phyloP scores from a whole-genome alignment of 1,140 invertebrate genomes.

The Chrysomallon squamiferum region DNA sequence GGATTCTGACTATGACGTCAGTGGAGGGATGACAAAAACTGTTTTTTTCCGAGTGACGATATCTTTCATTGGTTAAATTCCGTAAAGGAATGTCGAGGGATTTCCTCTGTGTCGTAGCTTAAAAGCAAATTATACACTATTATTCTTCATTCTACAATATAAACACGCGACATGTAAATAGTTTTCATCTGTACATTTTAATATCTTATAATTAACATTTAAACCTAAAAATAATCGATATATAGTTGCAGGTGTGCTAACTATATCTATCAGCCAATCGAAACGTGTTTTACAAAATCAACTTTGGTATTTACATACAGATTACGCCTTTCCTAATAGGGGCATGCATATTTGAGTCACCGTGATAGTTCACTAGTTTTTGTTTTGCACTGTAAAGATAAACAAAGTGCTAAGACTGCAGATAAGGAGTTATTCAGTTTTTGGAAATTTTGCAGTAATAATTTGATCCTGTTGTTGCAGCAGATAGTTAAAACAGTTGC shows the following conservation, averaged over 20 bases:
- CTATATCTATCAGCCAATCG: constrained; percentile 29
- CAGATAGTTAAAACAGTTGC: too few relatives aligned
- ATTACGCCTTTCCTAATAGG: constrained; percentile 49
- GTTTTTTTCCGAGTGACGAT: neutral
- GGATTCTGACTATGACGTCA: constrained; percentile 21
- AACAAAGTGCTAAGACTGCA: too few relatives aligned
- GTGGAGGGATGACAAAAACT: constrained; percentile 4
- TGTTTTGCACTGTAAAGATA: neutral
- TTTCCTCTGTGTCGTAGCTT: neutral
- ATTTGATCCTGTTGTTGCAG: too few relatives aligned
- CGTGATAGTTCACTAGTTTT: neutral
- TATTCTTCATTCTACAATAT: too few relatives aligned
- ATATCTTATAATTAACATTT: too few relatives aligned
- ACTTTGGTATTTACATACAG: constrained; percentile 19
- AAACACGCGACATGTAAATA: too few relatives aligned
- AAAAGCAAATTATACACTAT: too few relatives aligned
- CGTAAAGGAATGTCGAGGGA: constrained; percentile 11
- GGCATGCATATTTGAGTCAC: constrained; percentile 42
- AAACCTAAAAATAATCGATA: too few relatives aligned
- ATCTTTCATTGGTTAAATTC: constrained; percentile 11
- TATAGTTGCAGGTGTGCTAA: too few relatives aligned
- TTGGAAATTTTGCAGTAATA: too few relatives aligned
- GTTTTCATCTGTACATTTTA: too few relatives aligned
- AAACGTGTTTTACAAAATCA: constrained; percentile 21
- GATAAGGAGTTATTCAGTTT: too few relatives aligned